Evolutionary conservation across 2,888 invertebrate species (phyloP).

Genomic region (Eupithecia pulchellata): DNA sequence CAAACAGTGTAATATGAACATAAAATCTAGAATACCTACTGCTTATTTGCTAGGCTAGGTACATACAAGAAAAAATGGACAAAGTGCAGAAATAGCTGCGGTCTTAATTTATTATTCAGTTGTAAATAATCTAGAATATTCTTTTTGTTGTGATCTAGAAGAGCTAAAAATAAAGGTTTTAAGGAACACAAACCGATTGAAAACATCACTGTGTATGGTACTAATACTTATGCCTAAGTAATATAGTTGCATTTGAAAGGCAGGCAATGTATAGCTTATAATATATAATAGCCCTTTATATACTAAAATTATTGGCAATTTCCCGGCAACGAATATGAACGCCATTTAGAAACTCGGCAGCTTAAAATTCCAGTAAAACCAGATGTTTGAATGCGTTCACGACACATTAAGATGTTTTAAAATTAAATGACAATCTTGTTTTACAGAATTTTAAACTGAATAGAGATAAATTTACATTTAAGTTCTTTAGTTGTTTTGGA

Average conservation of each 20-base stretch:
- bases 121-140: background rate
- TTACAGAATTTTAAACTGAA: slow-evolving; percentile 62
- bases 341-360: background rate
- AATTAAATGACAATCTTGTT: slow-evolving; percentile 40
- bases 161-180: slow-evolving; percentile 1
- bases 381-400: background rate
- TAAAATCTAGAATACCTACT: slow-evolving; percentile 63
- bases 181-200: slow-evolving; percentile 4
- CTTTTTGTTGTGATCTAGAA: background rate
- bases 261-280: background rate
- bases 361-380: background rate
- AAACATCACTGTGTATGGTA: background rate
- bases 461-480: slow-evolving; percentile 47
- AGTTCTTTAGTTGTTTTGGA: background rate
- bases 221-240: background rate
- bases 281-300: background rate
- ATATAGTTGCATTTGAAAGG: background rate
- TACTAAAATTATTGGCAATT: background rate
- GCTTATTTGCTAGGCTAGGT: slow-evolving; percentile 45
- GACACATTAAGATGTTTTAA: background rate
- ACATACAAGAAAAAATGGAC: slow-evolving; percentile 63
- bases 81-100: slow-evolving; percentile 42
- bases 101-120: slow-evolving; percentile 27
- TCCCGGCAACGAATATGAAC: background rate
- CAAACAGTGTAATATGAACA: slow-evolving; percentile 46